phyloP scores from a whole-genome alignment of 2,113 vertebrate species.

The Dasyurus viverrinus region DNA sequence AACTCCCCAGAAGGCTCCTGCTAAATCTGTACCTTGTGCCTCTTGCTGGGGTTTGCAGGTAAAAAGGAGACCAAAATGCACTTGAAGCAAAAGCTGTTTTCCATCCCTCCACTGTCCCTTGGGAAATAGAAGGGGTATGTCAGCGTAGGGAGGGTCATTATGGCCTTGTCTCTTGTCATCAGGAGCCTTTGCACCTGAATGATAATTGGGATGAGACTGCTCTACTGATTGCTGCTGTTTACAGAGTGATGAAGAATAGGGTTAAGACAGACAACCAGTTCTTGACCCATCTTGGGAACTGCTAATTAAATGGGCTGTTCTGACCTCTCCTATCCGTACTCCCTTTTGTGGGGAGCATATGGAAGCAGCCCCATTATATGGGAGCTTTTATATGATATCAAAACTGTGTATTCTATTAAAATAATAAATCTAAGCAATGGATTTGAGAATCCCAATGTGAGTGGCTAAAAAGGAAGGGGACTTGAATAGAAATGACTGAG shows the following conservation, averaged over 20 bases:
- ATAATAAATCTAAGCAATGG: background rate
- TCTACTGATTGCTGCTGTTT: background rate
- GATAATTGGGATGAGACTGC: background rate
- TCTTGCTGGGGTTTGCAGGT: conserved; percentile 74
- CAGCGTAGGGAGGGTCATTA: background rate
- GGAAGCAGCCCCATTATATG: background rate
- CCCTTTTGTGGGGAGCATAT: background rate
- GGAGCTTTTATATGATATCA: background rate
- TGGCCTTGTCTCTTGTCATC: background rate
- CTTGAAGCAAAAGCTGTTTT: conserved; percentile 44
- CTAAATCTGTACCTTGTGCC: conserved; percentile 68
- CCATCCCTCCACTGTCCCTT: background rate
- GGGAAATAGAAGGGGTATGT: background rate
- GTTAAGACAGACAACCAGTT: background rate
- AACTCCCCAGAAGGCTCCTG: conserved; percentile 35
- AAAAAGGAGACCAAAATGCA: conserved; percentile 31
- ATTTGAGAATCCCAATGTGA: background rate
- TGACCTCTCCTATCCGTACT: background rate
- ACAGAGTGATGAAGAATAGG: background rate
- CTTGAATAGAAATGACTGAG: background rate
- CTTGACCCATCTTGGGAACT: background rate
- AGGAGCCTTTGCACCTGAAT: background rate
- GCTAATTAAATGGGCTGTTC: conserved; percentile 29
- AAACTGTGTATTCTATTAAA: background rate
- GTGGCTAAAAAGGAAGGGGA: background rate